These are phyloP conservation scores for Entomobrya multifasciata DNA, from an alignment of 2,888 invertebrate species.

Conservation along the genomic window DNA sequence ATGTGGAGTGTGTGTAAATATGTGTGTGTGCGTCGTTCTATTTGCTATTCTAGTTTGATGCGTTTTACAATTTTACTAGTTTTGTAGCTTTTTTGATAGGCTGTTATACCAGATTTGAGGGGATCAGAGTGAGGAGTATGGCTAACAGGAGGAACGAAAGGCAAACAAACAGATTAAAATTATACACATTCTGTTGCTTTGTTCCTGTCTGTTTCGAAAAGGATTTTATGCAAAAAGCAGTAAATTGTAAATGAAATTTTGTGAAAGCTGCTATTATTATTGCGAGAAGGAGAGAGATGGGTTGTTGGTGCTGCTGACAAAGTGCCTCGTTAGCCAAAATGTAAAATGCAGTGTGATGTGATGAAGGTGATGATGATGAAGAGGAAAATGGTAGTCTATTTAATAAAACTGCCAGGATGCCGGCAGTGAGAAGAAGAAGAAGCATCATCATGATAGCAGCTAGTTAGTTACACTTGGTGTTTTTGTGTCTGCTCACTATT, in stretches of 20 bases:
- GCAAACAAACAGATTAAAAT: slow-evolving; percentile 53
- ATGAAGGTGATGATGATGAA: neutral
- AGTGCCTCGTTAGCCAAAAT: slow-evolving; percentile 54
- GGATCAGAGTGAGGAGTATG: no score
- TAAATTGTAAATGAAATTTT: slow-evolving; percentile 54
- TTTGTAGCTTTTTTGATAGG: slow-evolving; percentile 23
- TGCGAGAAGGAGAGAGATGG: neutral
- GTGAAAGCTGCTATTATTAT: slow-evolving; percentile 42
- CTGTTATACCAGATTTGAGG: no score
- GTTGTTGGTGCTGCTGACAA: slow-evolving; percentile 50
- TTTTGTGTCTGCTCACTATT: slow-evolving; percentile 14
- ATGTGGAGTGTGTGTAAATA: no score
- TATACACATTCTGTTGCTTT: slow-evolving; percentile 30
- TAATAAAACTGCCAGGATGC: slow-evolving; percentile 33
- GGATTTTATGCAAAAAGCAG: slow-evolving; percentile 42
- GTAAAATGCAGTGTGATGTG: slow-evolving; percentile 42
- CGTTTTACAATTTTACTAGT: slow-evolving; percentile 20
- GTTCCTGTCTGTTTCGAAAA: slow-evolving; percentile 9
- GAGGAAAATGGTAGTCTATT: slow-evolving; percentile 16
- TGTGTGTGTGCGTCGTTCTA: neutral
- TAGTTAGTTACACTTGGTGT: neutral
- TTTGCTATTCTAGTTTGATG: neutral
- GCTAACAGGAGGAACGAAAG: slow-evolving; percentile 19
- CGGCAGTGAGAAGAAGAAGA: neutral
- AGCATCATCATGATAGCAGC: neutral